These are phyloP conservation scores for Tringa solitaria DNA, from an alignment of 2,113 vertebrate species.

Conservation along the genomic window DNA sequence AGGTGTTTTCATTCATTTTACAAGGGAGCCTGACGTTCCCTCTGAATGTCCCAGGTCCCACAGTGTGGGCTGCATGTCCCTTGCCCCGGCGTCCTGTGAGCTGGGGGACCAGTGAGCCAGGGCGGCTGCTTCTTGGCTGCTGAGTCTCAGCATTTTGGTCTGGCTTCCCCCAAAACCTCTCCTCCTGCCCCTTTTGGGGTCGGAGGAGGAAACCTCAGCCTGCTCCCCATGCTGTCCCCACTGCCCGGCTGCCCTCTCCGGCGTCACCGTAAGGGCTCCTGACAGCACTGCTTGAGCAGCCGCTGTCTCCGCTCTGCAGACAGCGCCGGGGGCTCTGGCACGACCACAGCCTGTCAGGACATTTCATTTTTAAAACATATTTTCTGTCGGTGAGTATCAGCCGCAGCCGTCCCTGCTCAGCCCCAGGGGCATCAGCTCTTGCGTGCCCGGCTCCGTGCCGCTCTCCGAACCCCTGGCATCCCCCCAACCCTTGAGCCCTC, in stretches of 20 bases:
- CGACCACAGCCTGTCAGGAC: neutral
- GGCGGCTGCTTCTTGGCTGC: neutral
- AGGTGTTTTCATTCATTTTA: neutral
- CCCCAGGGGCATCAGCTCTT: neutral
- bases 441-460: rapidly evolving
- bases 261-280: neutral
- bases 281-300: neutral
- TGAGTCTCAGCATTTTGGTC: neutral
- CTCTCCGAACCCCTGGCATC: rapidly evolving
- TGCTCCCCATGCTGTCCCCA: rapidly evolving
- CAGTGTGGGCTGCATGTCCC: neutral
- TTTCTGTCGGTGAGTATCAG: neutral
- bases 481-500: neutral
- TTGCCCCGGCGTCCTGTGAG: rapidly evolving
- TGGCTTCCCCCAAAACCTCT: neutral
- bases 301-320: neutral
- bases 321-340: neutral
- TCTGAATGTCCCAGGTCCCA: neutral
- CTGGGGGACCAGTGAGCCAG: rapidly evolving
- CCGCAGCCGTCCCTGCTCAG: neutral
- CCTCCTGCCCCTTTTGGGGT: neutral
- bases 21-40: neutral
- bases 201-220: neutral
- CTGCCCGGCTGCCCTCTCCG: neutral
- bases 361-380: neutral